Evolutionary conservation across 2,888 invertebrate genomes (phyloP), one percentile per base, ranked within the genome.

Genomic region (Eilema caniola): DNA sequence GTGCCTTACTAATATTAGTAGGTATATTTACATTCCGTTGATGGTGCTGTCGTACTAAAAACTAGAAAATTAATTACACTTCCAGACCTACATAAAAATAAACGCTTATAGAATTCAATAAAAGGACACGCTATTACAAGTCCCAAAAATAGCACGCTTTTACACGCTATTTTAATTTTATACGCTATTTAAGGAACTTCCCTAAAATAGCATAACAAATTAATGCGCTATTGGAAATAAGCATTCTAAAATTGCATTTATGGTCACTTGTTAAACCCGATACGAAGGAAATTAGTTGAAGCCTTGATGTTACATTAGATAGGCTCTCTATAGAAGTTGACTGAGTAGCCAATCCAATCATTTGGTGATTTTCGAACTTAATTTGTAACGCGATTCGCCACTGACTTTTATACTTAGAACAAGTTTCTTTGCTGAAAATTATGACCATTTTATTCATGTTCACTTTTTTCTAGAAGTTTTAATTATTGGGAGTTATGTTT

Each of bases 1-100:
- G 89, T 89, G 90, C 86, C 88, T 89, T 89, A 85, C 72, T 84
- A 73, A 73, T 72, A 28, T 75, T 71, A 66, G 71, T 53, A 53
- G 4, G 14, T 57, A 24, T 57, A n/a, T 57, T 53, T 53, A 69
- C 80, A 83, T 83, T 83, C 82, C 83, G 66, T 65, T 74, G 47
- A 60, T 68, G 73, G 73, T 81, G 78, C 77, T 78, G 0, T 1
- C 76, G 76, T 76, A 80, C 66, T 74, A 71, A 71, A 64, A 53
- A 28, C 10, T 75, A 62, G 53, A 64, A 20, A 41, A 8, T 24
- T 25, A 24, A 24, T 11, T 11, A 23, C 41, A 64, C 47, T 64
- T 12, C 47, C 25, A 61, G 11, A 33, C 14, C 2, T 28, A 7
- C 0, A 47, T 20, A 47, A 14, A 14, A 14, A 14, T 41, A 16